These are phyloP conservation scores for Temnopleurus reevesii DNA, from an alignment of 53 echinoderm and acorn worm species.

Conservation along the genomic window DNA sequence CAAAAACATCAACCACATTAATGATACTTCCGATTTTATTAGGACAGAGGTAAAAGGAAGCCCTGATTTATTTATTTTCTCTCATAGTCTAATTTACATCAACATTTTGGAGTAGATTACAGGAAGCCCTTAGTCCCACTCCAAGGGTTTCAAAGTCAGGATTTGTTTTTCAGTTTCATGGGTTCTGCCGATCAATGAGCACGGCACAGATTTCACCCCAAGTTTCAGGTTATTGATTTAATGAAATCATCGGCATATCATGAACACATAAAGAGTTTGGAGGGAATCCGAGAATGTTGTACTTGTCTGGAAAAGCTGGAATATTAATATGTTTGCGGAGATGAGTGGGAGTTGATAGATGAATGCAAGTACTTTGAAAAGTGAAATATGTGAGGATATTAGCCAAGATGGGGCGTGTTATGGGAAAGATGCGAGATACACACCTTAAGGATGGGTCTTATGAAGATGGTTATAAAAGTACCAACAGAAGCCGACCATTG, in stretches of 20 bases:
- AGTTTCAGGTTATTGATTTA: constrained; percentile 26
- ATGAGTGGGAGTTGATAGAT: too few relatives aligned
- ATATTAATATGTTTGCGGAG: too few relatives aligned
- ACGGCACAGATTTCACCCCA: not conserved
- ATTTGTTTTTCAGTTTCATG: constrained; percentile 47
- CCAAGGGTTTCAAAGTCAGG: constrained; percentile 52
- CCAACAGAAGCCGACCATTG: constrained; percentile 51
- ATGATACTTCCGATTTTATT: constrained; percentile 39
- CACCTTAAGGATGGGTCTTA: too few relatives aligned
- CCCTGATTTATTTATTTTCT: constrained; percentile 52
- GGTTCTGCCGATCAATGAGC: constrained; percentile 20
- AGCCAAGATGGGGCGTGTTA: not conserved
- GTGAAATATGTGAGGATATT: not conserved
- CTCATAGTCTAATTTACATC: constrained; percentile 41
- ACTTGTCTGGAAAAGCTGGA: too few relatives aligned
- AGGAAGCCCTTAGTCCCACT: constrained; percentile 24
- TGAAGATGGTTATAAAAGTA: not conserved
- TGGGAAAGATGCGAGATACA: too few relatives aligned
- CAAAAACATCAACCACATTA: constrained; percentile 46
- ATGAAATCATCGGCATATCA: too few relatives aligned
- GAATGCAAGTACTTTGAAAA: too few relatives aligned
- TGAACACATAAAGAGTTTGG: too few relatives aligned
- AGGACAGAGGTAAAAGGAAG: not conserved
- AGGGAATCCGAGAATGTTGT: too few relatives aligned
- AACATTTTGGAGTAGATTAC: constrained; percentile 41